Evolutionary conservation across 2,888 invertebrate genomes (phyloP), one percentile per base, ranked within the genome.

Genomic region (Mechanitis messenoides): DNA sequence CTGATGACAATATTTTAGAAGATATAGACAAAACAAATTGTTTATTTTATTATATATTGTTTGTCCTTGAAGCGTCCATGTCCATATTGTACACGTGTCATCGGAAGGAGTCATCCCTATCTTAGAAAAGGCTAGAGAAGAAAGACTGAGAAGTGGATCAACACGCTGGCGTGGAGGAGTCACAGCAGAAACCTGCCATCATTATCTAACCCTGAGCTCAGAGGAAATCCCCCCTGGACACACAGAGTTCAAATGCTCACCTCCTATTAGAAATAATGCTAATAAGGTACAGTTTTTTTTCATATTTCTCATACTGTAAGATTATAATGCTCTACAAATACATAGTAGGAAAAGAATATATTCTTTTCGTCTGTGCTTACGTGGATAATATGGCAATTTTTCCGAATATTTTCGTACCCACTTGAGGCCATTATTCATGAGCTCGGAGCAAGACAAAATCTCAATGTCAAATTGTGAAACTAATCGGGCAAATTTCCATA

Each of bases 181-280:
- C 63, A 93, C 93, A 0, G 93, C 92, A 0, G 95, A 95, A 79
- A 95, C 95, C 2, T 95, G 95, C 76, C 93, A 93, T 68, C 95
- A 95, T 76, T 95, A 95, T 76, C 83, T 95, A 35, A 88, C 91
- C 0, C 81, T 95, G 46, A 85, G 87, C 56, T 90, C 94, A 0
- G 93, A 94, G 69, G 85, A 93, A 60, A 90, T 95, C 46, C 93
- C 93, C 6, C 87, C 91, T 38, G 91, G 91, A 5, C 92, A 86
- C 45, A 94, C 94, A 20, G 92, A 94, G 75, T 95, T 89, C 72
- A 95, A 95, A 76, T 94, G 95, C 67, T 92, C 93, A 62, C 95
- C 95, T 3, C 95, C 95, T 0, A 93, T 95, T 64, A 87, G 95
- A 38, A 87, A 90, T 61, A 79, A 83, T 12, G 70, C 75, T 0